phyloP scores from a whole-genome alignment of 2,888 invertebrate genomes.

The Drosophila longiperda region DNA sequence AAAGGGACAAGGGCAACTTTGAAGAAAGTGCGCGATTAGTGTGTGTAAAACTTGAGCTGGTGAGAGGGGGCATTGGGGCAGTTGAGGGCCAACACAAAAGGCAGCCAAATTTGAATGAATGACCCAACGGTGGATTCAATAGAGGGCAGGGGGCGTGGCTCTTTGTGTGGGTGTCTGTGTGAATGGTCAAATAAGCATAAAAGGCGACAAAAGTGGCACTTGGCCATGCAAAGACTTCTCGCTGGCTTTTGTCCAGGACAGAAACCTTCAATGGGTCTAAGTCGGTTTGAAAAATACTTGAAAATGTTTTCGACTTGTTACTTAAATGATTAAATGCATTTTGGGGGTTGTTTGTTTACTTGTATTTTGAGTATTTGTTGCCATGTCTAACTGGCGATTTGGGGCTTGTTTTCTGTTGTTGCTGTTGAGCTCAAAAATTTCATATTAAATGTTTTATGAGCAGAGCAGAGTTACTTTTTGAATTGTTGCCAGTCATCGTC shows the following conservation, averaged over 20 bases:
- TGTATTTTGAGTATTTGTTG: conserved; percentile 19
- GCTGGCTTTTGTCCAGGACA: conserved; percentile 41
- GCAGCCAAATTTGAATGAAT: conserved; percentile 66
- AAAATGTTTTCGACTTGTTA: conserved; percentile 60
- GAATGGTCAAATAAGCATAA: conserved; percentile 78
- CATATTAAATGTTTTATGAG: conserved; percentile 81
- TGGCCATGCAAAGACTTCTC: conserved; percentile 43
- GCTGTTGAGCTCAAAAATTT: conserved; percentile 53
- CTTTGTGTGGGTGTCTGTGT: conserved; percentile 24
- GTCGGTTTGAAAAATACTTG: conserved; percentile 35
- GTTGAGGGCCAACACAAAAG: conserved; percentile 55
- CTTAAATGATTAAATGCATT: conserved; percentile 76
- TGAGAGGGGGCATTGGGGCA: conserved; percentile 4
- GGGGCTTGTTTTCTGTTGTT: conserved; percentile 12
- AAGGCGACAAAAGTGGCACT: conserved; percentile 81
- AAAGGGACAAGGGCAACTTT: conserved; percentile 58
- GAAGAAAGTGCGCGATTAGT: conserved; percentile 63
- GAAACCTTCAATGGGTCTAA: conserved; percentile 27
- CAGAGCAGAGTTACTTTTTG: conserved; percentile 61
- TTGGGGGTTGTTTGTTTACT: conserved; percentile 54
- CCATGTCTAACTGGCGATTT: conserved; percentile 44
- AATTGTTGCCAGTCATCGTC: conserved; percentile 56
- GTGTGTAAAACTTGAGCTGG: conserved; percentile 24
- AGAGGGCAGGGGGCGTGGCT: conserved; percentile 13
- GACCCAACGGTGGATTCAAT: conserved; percentile 41